phyloP scores from a whole-genome alignment of 2,113 vertebrate species.

The Ictidomys tridecemlineatus region DNA sequence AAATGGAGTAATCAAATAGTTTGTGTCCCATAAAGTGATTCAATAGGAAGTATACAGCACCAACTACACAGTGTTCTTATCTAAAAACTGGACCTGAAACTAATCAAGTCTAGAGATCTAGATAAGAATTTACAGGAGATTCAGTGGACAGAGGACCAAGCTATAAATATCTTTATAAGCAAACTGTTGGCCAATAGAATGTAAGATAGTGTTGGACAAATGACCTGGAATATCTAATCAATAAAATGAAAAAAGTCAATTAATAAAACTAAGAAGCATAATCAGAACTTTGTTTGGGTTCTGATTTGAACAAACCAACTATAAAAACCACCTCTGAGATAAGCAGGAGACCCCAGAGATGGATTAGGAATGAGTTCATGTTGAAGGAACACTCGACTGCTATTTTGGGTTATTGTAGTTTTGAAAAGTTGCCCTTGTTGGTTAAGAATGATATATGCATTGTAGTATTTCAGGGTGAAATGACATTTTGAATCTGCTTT shows the following conservation, averaged over 20 bases:
- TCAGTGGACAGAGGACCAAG: background rate
- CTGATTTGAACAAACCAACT: background rate
- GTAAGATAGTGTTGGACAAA: background rate
- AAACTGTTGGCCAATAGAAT: background rate
- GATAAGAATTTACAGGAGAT: background rate
- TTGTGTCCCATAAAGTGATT: background rate
- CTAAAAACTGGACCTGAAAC: background rate
- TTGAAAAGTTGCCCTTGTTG: background rate
- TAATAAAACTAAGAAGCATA: background rate
- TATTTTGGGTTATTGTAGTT: background rate
- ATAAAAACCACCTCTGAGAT: background rate
- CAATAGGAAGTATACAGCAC: background rate
- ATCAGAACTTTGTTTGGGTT: background rate
- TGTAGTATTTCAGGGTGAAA: background rate
- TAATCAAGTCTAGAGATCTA: background rate
- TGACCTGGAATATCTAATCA: background rate
- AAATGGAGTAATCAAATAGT: background rate
- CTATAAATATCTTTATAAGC: background rate
- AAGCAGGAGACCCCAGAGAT: background rate
- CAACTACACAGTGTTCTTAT: background rate
- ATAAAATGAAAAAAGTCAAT: background rate
- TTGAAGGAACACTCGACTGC: background rate
- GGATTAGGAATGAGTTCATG: background rate
- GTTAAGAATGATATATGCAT: background rate
- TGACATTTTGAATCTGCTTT: slow-evolving; percentile 27